Conservation (phyloP, 1,140 invertebrate species). For the Eurosta solidaginis region DNA sequence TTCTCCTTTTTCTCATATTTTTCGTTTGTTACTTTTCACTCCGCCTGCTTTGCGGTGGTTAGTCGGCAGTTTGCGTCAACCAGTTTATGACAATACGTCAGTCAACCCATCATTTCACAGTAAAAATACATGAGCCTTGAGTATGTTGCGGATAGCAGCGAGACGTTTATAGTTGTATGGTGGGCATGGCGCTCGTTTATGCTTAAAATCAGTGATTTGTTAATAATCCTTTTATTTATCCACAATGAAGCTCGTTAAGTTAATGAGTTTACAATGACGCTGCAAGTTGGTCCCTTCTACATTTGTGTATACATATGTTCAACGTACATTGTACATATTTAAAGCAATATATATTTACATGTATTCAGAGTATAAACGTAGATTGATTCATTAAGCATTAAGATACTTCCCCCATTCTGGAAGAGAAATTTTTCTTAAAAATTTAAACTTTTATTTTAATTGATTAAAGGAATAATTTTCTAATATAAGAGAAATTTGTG, state of each 20-base stretch:
- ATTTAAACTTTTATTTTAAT: no score
- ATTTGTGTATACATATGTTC: neutral
- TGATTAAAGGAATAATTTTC: no score
- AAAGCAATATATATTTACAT: no score
- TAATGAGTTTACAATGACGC: conserved; percentile 35
- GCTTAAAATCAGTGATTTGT: conserved; percentile 35
- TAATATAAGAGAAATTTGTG: no score
- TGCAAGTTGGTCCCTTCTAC: neutral
- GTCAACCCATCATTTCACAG: neutral
- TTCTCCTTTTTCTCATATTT: neutral
- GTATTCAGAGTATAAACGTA: no score
- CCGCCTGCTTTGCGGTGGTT: neutral
- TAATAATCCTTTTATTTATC: conserved; percentile 36
- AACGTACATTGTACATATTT: no score
- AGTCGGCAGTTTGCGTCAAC: neutral
- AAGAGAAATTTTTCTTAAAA: no score
- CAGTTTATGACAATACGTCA: conserved; percentile 11
- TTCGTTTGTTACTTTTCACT: neutral
- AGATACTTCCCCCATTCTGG: no score
- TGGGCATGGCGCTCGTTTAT: conserved; percentile 2
- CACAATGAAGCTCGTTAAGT: conserved; percentile 36
- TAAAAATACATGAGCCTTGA: neutral
- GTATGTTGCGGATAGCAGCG: neutral
- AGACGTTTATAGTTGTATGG: neutral
- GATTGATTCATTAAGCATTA: no score